phyloP scores from a whole-genome alignment of 2,113 vertebrate species.

The Protomyctophum bolini region DNA sequence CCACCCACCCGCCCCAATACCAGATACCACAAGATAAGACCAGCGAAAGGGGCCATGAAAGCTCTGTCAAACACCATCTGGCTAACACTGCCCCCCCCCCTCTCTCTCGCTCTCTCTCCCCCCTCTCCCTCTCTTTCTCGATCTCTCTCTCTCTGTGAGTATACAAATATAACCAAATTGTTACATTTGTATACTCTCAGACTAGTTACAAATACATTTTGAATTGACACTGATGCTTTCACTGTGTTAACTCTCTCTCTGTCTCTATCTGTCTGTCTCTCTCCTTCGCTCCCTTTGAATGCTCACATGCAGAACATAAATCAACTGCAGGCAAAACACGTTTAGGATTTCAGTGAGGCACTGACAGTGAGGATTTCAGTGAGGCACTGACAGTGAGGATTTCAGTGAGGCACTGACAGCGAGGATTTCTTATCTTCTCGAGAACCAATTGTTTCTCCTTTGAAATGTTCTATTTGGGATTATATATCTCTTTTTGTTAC shows the following conservation, averaged over 20 bases:
- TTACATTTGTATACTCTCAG: no score
- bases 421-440: slow-evolving; percentile 13
- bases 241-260: no score
- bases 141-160: no score
- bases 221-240: no score
- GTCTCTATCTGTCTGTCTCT: slow-evolving; percentile 6
- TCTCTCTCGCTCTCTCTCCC: no score
- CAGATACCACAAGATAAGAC: slow-evolving; percentile 56
- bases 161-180: no score
- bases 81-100: slow-evolving; percentile 16
- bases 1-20: neutral
- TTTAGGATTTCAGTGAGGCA: slow-evolving; percentile 20
- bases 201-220: no score
- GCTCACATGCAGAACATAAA: slow-evolving; percentile 48
- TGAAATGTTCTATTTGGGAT: slow-evolving; percentile 31
- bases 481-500: slow-evolving; percentile 2
- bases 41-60: slow-evolving; percentile 46
- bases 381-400: slow-evolving; percentile 3
- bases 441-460: slow-evolving; percentile 28
- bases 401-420: slow-evolving; percentile 1
- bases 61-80: slow-evolving; percentile 63
- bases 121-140: no score
- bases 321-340: slow-evolving; percentile 34
- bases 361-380: slow-evolving; percentile 18
- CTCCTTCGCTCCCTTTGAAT: neutral